phyloP scores from a whole-genome alignment of 2,888 invertebrate genomes.

The Lasioglossum lativentre region DNA sequence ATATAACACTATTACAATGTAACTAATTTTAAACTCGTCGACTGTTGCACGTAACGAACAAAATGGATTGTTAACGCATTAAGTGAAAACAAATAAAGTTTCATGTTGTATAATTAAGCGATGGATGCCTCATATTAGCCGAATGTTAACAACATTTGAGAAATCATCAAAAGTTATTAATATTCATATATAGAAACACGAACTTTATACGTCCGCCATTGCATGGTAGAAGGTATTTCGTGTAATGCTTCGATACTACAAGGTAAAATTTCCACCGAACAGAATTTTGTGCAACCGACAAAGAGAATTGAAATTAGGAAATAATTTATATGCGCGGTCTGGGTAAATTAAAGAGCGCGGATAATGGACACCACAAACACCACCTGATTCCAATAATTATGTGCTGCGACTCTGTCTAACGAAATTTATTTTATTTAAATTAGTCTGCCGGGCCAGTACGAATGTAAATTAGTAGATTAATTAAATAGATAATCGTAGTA shows the following conservation, averaged over 20 bases:
- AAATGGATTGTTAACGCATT: too few relatives aligned
- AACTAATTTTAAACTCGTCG: too few relatives aligned
- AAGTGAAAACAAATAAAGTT: too few relatives aligned
- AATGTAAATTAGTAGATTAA: conserved; percentile 30
- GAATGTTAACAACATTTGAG: too few relatives aligned
- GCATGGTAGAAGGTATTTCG: not conserved
- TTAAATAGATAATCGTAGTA: conserved; percentile 15
- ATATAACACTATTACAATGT: too few relatives aligned
- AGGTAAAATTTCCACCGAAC: not conserved
- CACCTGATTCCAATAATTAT: conserved; percentile 35
- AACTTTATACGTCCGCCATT: not conserved
- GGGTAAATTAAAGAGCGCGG: conserved; percentile 3
- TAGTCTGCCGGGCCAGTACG: not conserved
- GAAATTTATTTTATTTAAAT: conserved; percentile 39
- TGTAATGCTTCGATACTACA: not conserved
- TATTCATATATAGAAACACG: not conserved
- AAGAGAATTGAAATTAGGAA: not conserved
- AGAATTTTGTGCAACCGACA: not conserved
- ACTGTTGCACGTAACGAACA: not conserved
- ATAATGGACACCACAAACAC: conserved; percentile 3
- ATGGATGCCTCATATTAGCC: too few relatives aligned
- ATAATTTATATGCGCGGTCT: not conserved
- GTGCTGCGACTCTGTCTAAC: conserved; percentile 8
- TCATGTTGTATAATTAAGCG: too few relatives aligned
- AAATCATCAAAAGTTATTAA: not conserved